Percentiles rank a stretch among this genome's conserved stretches.
Conservation (phyloP, 1,140 invertebrate genomes). For the Papilio polyxenes region DNA sequence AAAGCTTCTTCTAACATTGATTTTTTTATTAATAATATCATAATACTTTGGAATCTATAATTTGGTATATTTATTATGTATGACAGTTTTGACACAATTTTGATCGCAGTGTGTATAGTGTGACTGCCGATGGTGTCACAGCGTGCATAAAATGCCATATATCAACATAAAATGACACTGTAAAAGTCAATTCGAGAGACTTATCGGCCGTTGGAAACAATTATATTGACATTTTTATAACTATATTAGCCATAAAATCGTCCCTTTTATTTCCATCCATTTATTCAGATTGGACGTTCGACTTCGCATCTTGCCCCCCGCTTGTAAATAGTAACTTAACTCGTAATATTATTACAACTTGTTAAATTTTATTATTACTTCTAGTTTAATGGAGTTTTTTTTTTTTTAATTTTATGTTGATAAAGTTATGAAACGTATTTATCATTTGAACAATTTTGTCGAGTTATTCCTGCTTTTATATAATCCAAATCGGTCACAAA, state of each 20-base stretch:
- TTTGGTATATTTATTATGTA: not conserved
- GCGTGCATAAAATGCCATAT: not conserved
- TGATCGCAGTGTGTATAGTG: not conserved
- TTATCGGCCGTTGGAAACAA: constrained; percentile 54
- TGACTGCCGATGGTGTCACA: not conserved
- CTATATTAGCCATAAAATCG: constrained; percentile 53
- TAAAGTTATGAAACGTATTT: constrained; percentile 35
- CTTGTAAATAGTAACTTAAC: constrained; percentile 74
- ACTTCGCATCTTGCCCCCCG: constrained; percentile 74
- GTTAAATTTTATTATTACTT: constrained; percentile 76
- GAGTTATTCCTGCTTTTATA: constrained; percentile 33
- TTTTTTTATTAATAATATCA: not conserved
- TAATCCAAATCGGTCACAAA: constrained; percentile 15
- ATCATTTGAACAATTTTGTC: constrained; percentile 28
- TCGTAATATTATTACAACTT: constrained; percentile 67
- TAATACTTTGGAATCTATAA: not conserved
- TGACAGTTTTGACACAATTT: not conserved
- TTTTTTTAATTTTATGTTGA: constrained; percentile 46
- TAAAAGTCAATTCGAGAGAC: constrained; percentile 61
- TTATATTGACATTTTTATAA: constrained; percentile 52
- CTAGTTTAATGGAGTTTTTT: constrained; percentile 62
- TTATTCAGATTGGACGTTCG: constrained; percentile 68
- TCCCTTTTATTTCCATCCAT: constrained; percentile 77
- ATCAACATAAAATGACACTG: not conserved
- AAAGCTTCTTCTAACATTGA: constrained; percentile 8